These are phyloP conservation scores for Hypercompe scribonia DNA, from an alignment of 2,888 invertebrate genomes.

Conservation along the genomic window DNA sequence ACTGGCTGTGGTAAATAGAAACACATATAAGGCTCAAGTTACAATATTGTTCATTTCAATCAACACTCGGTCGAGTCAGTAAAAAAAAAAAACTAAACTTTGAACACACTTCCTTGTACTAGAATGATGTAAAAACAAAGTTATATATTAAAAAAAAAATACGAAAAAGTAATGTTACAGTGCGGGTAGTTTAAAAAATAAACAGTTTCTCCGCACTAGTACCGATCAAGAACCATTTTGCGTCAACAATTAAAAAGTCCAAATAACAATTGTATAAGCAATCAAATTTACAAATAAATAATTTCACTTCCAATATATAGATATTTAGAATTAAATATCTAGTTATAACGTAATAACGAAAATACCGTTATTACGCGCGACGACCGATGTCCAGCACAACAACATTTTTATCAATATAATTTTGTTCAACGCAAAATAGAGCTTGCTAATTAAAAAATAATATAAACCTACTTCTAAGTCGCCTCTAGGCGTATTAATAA, in stretches of 20 bases:
- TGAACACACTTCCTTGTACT: constrained; percentile 21
- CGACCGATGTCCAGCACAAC: not conserved
- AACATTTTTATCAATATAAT: not conserved
- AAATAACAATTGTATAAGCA: not conserved
- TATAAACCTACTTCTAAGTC: constrained; percentile 20
- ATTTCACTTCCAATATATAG: not conserved
- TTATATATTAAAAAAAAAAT: constrained; percentile 8
- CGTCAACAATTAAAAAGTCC: not conserved
- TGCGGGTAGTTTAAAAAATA: constrained; percentile 8
- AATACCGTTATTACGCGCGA: not conserved
- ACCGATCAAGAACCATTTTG: constrained; percentile 8
- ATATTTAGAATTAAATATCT: too few relatives aligned
- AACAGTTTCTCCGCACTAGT: constrained; percentile 10
- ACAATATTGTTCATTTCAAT: not conserved
- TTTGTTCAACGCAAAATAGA: constrained; percentile 11
- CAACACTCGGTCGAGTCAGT: not conserved
- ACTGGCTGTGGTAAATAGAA: constrained; percentile 10
- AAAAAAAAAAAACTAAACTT: constrained; percentile 8
- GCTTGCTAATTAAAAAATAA: constrained; percentile 10
- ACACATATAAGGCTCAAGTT: not conserved
- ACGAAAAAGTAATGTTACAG: not conserved
- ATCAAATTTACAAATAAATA: not conserved
- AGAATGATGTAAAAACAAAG: constrained; percentile 4
- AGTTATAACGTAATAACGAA: not conserved
- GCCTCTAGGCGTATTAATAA: constrained; percentile 21